Evolutionary conservation across 2,797 vertebrate genomes (phyloP), one percentile per base, ranked within the genome.

Genomic region (Staurois parvus): DNA sequence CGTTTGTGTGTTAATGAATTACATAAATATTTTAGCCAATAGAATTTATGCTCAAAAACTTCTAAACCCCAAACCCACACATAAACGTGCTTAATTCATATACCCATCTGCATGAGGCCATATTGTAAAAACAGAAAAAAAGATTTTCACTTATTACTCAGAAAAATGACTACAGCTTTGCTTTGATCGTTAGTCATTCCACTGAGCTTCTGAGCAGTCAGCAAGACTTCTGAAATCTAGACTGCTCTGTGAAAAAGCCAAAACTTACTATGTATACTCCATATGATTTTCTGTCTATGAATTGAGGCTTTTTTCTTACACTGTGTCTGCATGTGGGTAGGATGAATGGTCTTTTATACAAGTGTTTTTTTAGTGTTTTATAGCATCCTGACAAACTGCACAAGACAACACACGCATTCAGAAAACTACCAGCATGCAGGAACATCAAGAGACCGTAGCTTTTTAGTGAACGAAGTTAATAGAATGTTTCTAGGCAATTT

Each of bases 321-420:
- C 45, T 30, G 28, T 42, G 29, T 84, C 24, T 76, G 26, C 64
- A 59, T 17, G 52, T 83, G 66, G 82, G 21, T 62, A 77, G 82
- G 40, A 77, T 84, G 73, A 84, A 84, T 84, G 48, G 82, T 69
- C 82, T 76, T 76, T 76, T 73, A 84, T 84, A 66, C 10, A 59
- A 21, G 9, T 84, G 82, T 84, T 84, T 37, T 84, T 70, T 76
- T 48, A 69, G 64, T 52, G 13, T 69, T 83, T 84, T 84, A 84
- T 76, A 69, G 66, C 82, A 77, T 77, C 82, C 73, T 59, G 74
- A 59, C 40, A 69, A 70, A 74, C 64, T 74, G 52, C 28, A 69
- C 21, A 67, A 73, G 69, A 56, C 19, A 40, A 66, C 72, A 75
- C 24, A 67, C 72, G 34, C 37, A 52, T 62, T 66, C 15, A 81